Evolutionary conservation across 2,888 invertebrate genomes (phyloP), one percentile per base, ranked within the genome.

Genomic region (Ypsolopha sequella): DNA sequence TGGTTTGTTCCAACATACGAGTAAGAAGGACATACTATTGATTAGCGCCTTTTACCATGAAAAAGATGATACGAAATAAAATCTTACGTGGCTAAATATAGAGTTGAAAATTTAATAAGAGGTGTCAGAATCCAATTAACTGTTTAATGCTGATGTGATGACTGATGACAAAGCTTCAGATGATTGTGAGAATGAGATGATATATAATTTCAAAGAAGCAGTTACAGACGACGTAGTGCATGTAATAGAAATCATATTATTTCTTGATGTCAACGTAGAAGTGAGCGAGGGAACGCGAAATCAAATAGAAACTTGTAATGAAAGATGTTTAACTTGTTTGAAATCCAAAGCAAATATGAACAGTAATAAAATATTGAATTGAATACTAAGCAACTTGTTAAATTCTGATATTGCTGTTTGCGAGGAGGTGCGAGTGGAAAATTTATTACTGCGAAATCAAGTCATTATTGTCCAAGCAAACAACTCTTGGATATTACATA

Each of bases 231-330:
- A 69, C 74, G 76, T 80, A 71, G 74, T 77, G 78, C 77, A 79
- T 81, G 80, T 80, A 75, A 84, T 81, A 80, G 82, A 81, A 80
- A 84, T 78, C 81, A 69, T 80, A 82, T 82, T 82, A 80, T 74
- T 66, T 66, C 34, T 14, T 14, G 45, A 43, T 73, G 70, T 24
- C 65, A 70, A 73, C 80, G 71, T 70, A 82, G 76, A 71, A 65
- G 62, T 69, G 77, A 82, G 82, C 80, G 82, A 79, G 73, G 39
- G 24, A 41, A 49, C 34, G 67, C 75, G 71, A 79, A 82, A 85
- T 81, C 85, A 85, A 86, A 85, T 86, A 85, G 86, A 86, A 85
- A 85, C 85, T 77, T 80, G 84, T 76, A 82, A 82, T 84, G 80
- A 79, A 80, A 79, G 80, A 82, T 80, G 79, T 67, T 70, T 64